Evolutionary conservation across 64 coral and sea anemone species (phyloP).

Genomic region (Montipora efflorescens): DNA sequence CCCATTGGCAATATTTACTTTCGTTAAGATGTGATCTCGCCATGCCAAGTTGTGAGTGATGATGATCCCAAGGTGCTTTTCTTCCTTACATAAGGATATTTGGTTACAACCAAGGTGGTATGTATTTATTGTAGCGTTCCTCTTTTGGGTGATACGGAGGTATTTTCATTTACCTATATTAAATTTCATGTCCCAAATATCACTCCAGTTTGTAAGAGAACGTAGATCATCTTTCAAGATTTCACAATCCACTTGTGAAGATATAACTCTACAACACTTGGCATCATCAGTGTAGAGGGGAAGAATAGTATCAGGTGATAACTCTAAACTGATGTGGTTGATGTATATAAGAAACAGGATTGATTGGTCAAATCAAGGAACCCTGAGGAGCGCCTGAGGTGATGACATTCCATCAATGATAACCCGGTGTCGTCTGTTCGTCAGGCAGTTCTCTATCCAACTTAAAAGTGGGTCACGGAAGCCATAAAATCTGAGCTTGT

Average conservation of each 20-base stretch:
- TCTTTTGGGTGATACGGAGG: not conserved
- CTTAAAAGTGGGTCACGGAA: not conserved
- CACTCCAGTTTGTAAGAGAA: not conserved
- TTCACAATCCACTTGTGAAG: not conserved
- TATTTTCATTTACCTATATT: not conserved
- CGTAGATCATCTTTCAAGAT: not conserved
- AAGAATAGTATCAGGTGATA: not conserved
- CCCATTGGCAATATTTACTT: no score
- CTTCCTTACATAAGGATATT: no score
- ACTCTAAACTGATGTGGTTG: not conserved
- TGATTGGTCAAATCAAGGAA: not conserved
- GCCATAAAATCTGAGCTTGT: not conserved
- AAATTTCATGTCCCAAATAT: not conserved
- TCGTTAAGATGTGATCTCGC: no score
- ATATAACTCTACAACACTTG: not conserved
- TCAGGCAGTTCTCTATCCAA: not conserved
- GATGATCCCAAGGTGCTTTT: no score
- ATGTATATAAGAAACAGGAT: conserved; percentile 21
- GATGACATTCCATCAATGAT: not conserved
- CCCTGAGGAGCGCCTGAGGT: conserved; percentile 34
- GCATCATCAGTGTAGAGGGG: conserved; percentile 13
- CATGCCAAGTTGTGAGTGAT: no score
- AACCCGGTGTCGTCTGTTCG: no score
- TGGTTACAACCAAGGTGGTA: no score
- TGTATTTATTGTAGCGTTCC: no score